A percentile compares a stretch with the other conserved stretches of the same genome.
These are phyloP conservation scores for Leucoptera coffeella DNA, from an alignment of 2,888 invertebrate species.

Conservation along the genomic window DNA sequence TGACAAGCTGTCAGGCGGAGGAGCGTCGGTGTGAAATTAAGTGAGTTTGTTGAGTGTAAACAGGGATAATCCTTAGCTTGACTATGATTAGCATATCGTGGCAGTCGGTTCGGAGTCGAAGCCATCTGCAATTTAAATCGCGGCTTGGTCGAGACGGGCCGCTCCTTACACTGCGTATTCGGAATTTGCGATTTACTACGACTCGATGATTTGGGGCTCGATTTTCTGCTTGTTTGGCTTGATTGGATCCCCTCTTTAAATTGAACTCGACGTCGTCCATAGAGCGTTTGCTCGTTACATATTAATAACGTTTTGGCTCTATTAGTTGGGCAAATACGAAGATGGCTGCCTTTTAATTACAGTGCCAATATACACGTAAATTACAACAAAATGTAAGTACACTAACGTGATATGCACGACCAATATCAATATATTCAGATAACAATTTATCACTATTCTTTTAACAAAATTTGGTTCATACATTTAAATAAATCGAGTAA, in stretches of 20 bases:
- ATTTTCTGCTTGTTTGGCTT: constrained; percentile 47
- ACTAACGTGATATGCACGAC: too few species aligned
- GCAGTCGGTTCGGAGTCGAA: constrained; percentile 39
- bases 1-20: too few species aligned
- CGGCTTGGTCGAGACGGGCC: constrained; percentile 41
- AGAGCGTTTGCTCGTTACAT: too few species aligned
- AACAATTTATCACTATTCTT: too few species aligned
- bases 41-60: constrained; percentile 54
- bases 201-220: constrained; percentile 48
- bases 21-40: constrained; percentile 31
- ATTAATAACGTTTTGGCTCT: too few species aligned
- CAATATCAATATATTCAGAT: too few species aligned
- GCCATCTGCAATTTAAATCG: constrained; percentile 52
- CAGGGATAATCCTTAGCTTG: constrained; percentile 52
- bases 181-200: constrained; percentile 47
- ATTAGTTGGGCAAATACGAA: too few species aligned
- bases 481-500: too few species aligned
- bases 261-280: constrained; percentile 15
- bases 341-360: too few species aligned
- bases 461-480: too few species aligned
- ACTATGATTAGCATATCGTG: constrained; percentile 53
- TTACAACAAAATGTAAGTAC: too few species aligned
- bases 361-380: too few species aligned
- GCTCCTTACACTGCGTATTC: constrained; percentile 40
- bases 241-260: constrained; percentile 39